Evolutionary conservation across 2,888 invertebrate genomes (phyloP).

Genomic region (Rhingia rostrata): DNA sequence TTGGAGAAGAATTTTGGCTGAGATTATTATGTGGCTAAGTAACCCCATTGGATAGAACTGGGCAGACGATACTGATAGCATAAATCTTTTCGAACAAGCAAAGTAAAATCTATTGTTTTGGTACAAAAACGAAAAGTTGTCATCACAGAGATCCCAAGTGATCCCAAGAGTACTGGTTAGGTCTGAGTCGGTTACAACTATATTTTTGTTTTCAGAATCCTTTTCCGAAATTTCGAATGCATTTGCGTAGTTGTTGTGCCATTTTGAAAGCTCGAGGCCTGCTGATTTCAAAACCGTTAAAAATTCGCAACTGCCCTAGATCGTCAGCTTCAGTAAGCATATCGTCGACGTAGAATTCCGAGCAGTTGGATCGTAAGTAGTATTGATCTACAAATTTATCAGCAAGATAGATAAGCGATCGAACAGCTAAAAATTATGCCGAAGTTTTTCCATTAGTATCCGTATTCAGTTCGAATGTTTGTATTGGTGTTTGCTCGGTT

Average conservation of each 20-base stretch:
- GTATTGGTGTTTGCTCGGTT: slow-evolving; percentile 27
- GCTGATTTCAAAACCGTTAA: slow-evolving; percentile 40
- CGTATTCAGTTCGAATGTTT: slow-evolving; percentile 62
- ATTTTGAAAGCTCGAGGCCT: slow-evolving; percentile 23
- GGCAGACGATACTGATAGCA: slow-evolving; percentile 25
- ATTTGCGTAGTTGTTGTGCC: too few relatives aligned
- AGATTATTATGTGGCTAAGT: slow-evolving; percentile 53
- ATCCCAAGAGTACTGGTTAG: slow-evolving; percentile 33
- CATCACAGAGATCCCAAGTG: slow-evolving; percentile 42
- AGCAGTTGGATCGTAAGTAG: slow-evolving; percentile 46
- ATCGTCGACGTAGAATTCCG: slow-evolving; percentile 68
- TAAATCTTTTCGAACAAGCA: slow-evolving; percentile 8
- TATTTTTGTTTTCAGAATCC: too few relatives aligned
- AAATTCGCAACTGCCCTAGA: slow-evolving; percentile 13
- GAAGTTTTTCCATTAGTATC: too few relatives aligned
- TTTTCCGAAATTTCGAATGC: too few relatives aligned
- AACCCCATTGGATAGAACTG: slow-evolving; percentile 57
- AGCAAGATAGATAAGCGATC: slow-evolving; percentile 51
- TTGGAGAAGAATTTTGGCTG: slow-evolving; percentile 66
- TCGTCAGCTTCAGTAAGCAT: slow-evolving; percentile 55
- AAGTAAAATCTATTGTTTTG: background rate
- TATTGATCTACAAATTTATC: slow-evolving; percentile 42
- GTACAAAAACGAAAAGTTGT: slow-evolving; percentile 41
- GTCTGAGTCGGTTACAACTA: background rate
- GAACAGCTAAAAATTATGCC: slow-evolving; percentile 61